phyloP scores from a whole-genome alignment of 2,113 vertebrate species.

The Egretta garzetta region DNA sequence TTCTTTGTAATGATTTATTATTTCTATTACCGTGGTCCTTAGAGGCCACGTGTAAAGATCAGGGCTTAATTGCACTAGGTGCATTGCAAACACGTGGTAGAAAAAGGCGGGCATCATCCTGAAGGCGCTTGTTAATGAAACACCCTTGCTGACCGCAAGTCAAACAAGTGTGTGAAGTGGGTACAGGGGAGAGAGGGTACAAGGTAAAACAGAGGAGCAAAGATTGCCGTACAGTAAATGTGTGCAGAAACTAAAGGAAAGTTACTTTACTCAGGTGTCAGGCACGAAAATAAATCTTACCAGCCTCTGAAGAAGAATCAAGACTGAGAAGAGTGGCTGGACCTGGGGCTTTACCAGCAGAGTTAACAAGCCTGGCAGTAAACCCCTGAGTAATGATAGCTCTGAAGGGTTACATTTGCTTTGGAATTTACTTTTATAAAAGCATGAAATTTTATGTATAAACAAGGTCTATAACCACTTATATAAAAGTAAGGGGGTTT shows the following conservation, averaged over 20 bases:
- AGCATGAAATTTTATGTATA: neutral
- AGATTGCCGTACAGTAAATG: neutral
- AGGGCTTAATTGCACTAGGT: neutral
- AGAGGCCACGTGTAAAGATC: neutral
- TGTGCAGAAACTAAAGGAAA: neutral
- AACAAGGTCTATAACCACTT: neutral
- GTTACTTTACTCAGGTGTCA: accelerated
- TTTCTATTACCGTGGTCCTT: slow-evolving; percentile 18
- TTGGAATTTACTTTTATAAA: slow-evolving; percentile 59
- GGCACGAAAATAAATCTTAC: neutral
- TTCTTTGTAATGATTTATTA: slow-evolving; percentile 44
- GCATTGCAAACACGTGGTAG: neutral
- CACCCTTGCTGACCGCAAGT: accelerated
- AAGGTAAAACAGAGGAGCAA: neutral
- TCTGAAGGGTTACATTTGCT: slow-evolving; percentile 39
- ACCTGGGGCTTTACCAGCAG: slow-evolving; percentile 7
- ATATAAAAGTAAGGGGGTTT: neutral
- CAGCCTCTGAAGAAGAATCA: neutral
- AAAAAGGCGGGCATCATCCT: neutral
- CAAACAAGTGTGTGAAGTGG: neutral
- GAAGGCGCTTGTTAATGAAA: neutral
- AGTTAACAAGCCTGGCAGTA: slow-evolving; percentile 4
- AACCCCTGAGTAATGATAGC: neutral
- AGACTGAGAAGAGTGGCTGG: slow-evolving; percentile 35
- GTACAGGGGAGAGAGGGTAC: neutral